Evolutionary conservation across 2,113 vertebrate genomes (phyloP).

Genomic region (Cyanistes caeruleus): DNA sequence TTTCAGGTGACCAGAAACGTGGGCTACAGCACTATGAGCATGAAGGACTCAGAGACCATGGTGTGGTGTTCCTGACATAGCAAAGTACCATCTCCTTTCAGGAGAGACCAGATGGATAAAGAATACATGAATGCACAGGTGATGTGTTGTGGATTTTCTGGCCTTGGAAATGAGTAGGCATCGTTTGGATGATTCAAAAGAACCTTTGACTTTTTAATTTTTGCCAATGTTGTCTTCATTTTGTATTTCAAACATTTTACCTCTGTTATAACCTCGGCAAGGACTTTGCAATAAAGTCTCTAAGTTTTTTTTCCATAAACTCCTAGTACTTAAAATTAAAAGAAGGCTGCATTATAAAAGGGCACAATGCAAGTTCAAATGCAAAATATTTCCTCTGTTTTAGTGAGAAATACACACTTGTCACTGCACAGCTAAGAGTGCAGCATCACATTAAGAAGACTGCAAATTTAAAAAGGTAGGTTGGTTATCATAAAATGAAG

Average conservation of each 20-base stretch:
- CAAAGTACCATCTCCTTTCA: constrained; percentile 73
- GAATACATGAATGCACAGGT: constrained; percentile 79
- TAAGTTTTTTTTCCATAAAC: background rate
- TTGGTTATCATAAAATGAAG: background rate
- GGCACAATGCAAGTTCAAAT: background rate
- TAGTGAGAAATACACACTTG: background rate
- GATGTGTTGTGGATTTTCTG: background rate
- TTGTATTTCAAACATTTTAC: background rate
- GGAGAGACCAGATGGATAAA: constrained; percentile 77
- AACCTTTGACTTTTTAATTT: background rate
- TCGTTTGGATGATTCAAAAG: background rate
- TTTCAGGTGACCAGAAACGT: constrained; percentile 73
- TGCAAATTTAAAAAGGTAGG: fast-evolving
- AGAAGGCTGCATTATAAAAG: background rate
- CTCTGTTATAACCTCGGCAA: background rate
- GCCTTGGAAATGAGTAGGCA: background rate
- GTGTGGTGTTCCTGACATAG: constrained; percentile 74
- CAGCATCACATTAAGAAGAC: background rate
- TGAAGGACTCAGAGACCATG: constrained; percentile 76
- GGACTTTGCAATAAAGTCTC: background rate
- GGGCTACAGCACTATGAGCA: constrained; percentile 59
- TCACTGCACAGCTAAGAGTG: background rate
- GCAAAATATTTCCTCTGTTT: background rate
- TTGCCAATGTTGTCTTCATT: background rate
- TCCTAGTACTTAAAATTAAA: background rate